Evolutionary conservation across 2,797 vertebrate species (phyloP), one percentile per base, ranked within the genome.

Genomic region (Gadopsis marmoratus): DNA sequence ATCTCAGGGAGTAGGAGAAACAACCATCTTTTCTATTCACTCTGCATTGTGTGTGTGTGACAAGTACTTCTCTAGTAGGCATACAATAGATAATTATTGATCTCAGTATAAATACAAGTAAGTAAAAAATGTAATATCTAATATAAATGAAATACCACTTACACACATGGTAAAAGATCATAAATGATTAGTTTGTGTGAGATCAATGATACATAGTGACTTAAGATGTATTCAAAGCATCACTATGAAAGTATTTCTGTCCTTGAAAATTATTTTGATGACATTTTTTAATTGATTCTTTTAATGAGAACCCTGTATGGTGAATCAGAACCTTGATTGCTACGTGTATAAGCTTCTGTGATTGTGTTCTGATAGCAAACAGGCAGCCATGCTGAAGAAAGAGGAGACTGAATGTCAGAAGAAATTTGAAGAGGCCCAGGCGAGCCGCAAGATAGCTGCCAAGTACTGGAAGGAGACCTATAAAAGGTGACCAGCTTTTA

Each of bases 401-500:
- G 76, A 74, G 2, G 90, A 95, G 51, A 73, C 87, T 45, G 83
- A 82, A 37, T 74, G 85, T 79, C 94, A 93, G 89, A 95, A 89
- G 86, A 88, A 93, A 47, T 48, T 89, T 0, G 93, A 95, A 48
- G 95, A 96, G 13, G 89, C 87, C 48, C 89, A 61, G 82, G 93
- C 31, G 61, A 95, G 89, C 82, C 95, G 81, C 47, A 86, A 84
- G 75, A 94, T 86, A 66, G 95, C 96, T 5, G 90, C 94, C 26
- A 90, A 72, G 80, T 96, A 96, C 91, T 93, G 97, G 72, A 98
- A 93, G 84, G 90, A 96, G 85, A 96, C 95, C 54, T 85, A 96
- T 72, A 93, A 93, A 75, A 97, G 96, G 98, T 98, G 89, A 67
- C 75, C n/a, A 63, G 48, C 51, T 62, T 56, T 43, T 62, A 78